These are phyloP conservation scores for Chrysolina haemoptera DNA, from an alignment of 2,888 invertebrate species.

Conservation along the genomic window DNA sequence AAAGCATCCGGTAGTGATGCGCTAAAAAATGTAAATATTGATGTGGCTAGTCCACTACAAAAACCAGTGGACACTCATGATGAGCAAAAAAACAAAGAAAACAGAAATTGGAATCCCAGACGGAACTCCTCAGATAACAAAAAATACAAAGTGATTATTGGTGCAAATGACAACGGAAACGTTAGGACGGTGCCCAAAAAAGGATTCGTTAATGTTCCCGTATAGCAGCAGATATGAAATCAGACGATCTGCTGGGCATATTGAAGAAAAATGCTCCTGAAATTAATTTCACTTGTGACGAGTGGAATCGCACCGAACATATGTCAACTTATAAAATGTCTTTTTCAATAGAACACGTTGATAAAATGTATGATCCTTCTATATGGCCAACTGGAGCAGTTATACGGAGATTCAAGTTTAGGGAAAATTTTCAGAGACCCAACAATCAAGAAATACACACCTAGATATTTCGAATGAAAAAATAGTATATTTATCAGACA, in stretches of 20 bases:
- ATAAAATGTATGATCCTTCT: slow-evolving; percentile 13
- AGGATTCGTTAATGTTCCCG: slow-evolving; percentile 17
- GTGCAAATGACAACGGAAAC: slow-evolving; percentile 21
- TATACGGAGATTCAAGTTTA: slow-evolving; percentile 9
- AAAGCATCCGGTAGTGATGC: too few species aligned
- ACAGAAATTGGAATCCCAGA: background rate
- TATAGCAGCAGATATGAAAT: slow-evolving; percentile 15
- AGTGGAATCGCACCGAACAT: slow-evolving; percentile 23
- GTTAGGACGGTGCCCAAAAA: slow-evolving; percentile 7
- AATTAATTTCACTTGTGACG: slow-evolving; percentile 14
- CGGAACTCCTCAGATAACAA: background rate
- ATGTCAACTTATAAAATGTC: slow-evolving; percentile 6
- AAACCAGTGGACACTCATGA: background rate
- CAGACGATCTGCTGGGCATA: background rate
- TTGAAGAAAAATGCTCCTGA: background rate
- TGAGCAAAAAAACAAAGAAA: slow-evolving; percentile 8
- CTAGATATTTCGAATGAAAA: background rate
- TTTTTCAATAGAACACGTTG: slow-evolving; percentile 9
- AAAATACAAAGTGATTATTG: background rate
- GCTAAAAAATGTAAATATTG: background rate
- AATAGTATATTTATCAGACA: background rate
- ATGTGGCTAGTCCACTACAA: background rate
- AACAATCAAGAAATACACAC: background rate
- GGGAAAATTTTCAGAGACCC: slow-evolving; percentile 18
- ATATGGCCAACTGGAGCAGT: slow-evolving; percentile 24